Conservation (phyloP, 2,797 vertebrate species). For the Falco cherrug region DNA sequence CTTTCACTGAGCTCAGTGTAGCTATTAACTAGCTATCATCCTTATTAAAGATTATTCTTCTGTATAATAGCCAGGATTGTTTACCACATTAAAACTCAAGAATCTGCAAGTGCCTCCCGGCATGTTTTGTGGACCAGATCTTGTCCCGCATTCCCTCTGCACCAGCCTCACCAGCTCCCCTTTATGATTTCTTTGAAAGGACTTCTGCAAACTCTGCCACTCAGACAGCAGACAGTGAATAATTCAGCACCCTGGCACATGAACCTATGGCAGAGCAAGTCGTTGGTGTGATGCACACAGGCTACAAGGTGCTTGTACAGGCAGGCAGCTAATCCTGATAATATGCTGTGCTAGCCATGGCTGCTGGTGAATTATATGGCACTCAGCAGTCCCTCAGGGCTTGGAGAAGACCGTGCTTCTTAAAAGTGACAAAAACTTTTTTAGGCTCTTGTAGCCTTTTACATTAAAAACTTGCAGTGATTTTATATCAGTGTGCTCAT, state of each 20-base stretch:
- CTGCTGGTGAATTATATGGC: neutral
- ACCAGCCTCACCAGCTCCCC: neutral
- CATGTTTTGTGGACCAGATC: neutral
- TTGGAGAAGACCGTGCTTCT: constrained; percentile 11
- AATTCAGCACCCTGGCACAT: neutral
- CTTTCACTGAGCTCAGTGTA: neutral
- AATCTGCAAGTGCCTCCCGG: neutral
- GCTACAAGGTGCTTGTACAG: neutral
- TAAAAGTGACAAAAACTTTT: constrained; percentile 14
- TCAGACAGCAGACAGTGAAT: neutral
- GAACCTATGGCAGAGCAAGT: neutral
- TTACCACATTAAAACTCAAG: neutral
- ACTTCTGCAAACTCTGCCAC: neutral
- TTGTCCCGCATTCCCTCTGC: neutral
- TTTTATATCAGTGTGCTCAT: neutral
- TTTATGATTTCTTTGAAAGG: neutral
- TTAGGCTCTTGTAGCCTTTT: neutral
- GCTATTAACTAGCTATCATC: neutral
- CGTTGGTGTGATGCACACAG: neutral
- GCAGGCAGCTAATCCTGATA: neutral
- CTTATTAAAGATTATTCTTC: constrained; percentile 3
- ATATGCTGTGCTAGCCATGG: neutral
- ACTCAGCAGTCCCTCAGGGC: neutral
- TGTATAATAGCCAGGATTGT: neutral
- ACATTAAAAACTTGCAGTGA: neutral